A percentile compares a stretch with the other conserved stretches of the same genome.
phyloP scores from a whole-genome alignment of 2,797 vertebrate genomes.

The Parauchenoglanis ngamensis region DNA sequence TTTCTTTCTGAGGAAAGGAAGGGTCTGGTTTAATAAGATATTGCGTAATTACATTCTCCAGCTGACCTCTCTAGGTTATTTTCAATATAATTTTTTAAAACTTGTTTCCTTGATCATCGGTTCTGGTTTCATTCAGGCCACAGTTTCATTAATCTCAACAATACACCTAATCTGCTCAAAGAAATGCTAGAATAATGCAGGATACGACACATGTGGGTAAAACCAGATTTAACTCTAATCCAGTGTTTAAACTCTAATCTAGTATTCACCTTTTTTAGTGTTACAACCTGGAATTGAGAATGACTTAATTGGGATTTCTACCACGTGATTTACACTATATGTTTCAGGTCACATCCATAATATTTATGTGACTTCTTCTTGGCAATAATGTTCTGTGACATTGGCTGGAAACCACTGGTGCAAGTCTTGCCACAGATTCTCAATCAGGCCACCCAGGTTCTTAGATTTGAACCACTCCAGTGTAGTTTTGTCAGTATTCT shows the following conservation, averaged over 20 bases:
- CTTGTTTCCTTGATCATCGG: not conserved
- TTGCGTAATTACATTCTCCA: not conserved
- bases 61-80: not conserved
- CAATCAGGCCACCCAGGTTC: not conserved
- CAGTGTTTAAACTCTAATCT: not conserved
- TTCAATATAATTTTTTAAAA: not conserved
- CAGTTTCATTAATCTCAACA: not conserved
- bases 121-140: not conserved
- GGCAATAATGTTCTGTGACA: not conserved
- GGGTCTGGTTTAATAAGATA: not conserved
- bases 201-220: not conserved
- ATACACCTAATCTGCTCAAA: not conserved
- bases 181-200: not conserved
- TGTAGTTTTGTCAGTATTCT: not conserved
- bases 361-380: not conserved
- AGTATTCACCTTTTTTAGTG: not conserved
- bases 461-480: not conserved
- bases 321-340: not conserved
- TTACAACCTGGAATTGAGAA: not conserved
- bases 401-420: not conserved
- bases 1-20: not conserved
- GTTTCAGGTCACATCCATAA: not conserved
- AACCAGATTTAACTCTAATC: no score
- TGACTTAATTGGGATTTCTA: not conserved
- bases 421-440: not conserved